Evolutionary conservation across 2,797 vertebrate genomes (phyloP).

Genomic region (Holocentrus rufus): DNA sequence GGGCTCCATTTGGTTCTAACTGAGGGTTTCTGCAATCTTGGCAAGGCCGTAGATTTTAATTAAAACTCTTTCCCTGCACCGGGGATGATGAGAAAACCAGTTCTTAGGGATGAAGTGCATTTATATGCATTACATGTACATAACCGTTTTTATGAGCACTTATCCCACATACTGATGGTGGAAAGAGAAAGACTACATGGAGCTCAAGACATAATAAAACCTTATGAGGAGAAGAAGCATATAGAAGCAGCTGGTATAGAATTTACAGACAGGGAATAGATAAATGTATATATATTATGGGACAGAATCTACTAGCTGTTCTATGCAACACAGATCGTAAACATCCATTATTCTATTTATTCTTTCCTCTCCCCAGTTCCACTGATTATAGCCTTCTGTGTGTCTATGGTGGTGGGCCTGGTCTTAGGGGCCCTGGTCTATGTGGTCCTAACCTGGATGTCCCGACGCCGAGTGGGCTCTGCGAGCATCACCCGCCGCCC

Average conservation of each 20-base stretch:
- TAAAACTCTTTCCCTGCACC: slow-evolving; percentile 41
- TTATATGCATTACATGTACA: slow-evolving; percentile 6
- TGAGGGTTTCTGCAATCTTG: slow-evolving; percentile 39
- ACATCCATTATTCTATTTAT: not conserved
- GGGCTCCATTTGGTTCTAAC: slow-evolving; percentile 7
- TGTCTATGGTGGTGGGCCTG: slow-evolving; percentile 91
- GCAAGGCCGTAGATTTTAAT: slow-evolving; percentile 41
- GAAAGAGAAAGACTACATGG: not conserved
- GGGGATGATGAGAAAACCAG: slow-evolving; percentile 15
- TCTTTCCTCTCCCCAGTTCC: slow-evolving; percentile 79
- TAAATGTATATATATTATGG: not conserved
- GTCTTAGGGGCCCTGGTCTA: slow-evolving; percentile 90
- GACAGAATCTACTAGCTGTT: not conserved
- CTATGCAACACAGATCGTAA: not conserved
- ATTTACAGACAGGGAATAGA: not conserved
- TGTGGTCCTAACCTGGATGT: slow-evolving; percentile 88
- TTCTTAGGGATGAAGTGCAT: slow-evolving; percentile 3
- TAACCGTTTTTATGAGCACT: not conserved
- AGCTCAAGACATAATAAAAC: not conserved
- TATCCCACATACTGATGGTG: not conserved
- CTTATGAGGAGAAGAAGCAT: not conserved
- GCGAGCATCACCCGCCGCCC: slow-evolving; percentile 91
- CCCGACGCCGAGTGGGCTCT: slow-evolving; percentile 87
- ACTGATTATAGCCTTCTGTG: slow-evolving; percentile 91
- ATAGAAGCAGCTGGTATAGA: not conserved